Evolutionary conservation across 2,113 vertebrate species (phyloP), one percentile per base, ranked within the genome.

Genomic region (Gnathonemus echidnorhynchus): DNA sequence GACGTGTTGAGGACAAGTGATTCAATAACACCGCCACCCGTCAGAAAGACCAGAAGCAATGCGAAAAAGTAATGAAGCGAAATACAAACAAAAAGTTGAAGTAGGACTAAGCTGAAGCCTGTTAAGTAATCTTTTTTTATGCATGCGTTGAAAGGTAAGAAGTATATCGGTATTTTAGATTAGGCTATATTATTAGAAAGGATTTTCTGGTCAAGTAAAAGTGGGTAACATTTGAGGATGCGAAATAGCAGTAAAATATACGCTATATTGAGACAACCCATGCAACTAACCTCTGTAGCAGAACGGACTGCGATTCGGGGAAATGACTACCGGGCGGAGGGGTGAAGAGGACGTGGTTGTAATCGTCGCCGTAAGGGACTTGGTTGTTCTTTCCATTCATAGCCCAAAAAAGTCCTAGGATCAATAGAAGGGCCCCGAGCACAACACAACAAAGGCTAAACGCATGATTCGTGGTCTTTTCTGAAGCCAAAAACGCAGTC

Each of bases 381-480:
- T n/a, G 91, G 90, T 70, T 90, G 91, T 89, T 94, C 91, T 96
- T 96, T 85, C 93, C 94, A 92, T 96, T 96, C 95, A 96, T 95
- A 13, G 96, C 95, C 96, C 96, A 96, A 88, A 96, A 96, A 2
- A 97, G 92, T 52, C 96, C 96, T 87, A 96, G 92, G 89, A 96
- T 95, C 88, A 97, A 95, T 95, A 96, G 94, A 89, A 97, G 92
- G 56, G 96, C 95, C 88, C 96, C 96, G 45, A 97, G 93, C 90
- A 96, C 95, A 93, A 96, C 95, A n/a, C 95, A 95, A 91, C 96
- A 96, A 48, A 97, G 94, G 19, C 95, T 96, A 93, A 96, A 96
- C n/a, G 96, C 95, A 91, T 96, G 96, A 89, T 96, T 90, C 50
- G 94, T 94, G 91, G 93, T 95, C 91, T 96, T 95, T 91, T 74